These are phyloP conservation scores for Mixornis gularis DNA, from an alignment of 2,113 vertebrate species.

Conservation along the genomic window DNA sequence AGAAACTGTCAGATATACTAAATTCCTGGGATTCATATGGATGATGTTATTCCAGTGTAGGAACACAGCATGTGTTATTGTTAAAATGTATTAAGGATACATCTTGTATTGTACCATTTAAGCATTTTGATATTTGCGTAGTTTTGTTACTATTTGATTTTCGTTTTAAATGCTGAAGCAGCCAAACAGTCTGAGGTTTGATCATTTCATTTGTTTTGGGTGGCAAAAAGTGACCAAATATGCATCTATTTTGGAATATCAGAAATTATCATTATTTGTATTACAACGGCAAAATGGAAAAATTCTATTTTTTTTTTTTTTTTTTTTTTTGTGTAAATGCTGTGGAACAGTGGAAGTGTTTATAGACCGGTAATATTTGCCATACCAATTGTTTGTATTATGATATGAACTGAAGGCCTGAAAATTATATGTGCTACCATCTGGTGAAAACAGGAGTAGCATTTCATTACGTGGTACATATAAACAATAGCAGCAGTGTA, in stretches of 20 bases:
- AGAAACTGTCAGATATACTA: conserved; percentile 87
- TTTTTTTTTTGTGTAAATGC: conserved; percentile 2
- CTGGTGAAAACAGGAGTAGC: conserved; percentile 68
- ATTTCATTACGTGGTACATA: conserved; percentile 59
- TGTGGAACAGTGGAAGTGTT: conserved; percentile 40
- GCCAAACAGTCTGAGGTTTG: conserved; percentile 31
- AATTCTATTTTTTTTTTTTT: background rate
- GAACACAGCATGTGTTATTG: conserved; percentile 85
- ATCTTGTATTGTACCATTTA: conserved; percentile 54
- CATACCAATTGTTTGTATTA: conserved; percentile 63
- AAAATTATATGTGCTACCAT: conserved; percentile 65
- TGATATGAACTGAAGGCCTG: conserved; percentile 58
- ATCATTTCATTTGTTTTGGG: conserved; percentile 42
- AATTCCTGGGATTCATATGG: conserved; percentile 86
- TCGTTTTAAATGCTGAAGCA: conserved; percentile 24
- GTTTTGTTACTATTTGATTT: conserved; percentile 62
- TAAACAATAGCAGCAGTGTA: conserved; percentile 43
- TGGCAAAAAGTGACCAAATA: conserved; percentile 37
- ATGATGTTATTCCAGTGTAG: conserved; percentile 77
- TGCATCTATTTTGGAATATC: background rate
- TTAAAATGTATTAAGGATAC: conserved; percentile 74
- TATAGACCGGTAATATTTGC: conserved; percentile 55
- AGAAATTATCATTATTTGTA: conserved; percentile 40
- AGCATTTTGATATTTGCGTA: conserved; percentile 52
- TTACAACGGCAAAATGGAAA: conserved; percentile 27